A percentile compares a stretch with the other conserved stretches of the same genome.
Conservation (phyloP, 2,113 vertebrate genomes). For the Burhinus oedicnemus region DNA sequence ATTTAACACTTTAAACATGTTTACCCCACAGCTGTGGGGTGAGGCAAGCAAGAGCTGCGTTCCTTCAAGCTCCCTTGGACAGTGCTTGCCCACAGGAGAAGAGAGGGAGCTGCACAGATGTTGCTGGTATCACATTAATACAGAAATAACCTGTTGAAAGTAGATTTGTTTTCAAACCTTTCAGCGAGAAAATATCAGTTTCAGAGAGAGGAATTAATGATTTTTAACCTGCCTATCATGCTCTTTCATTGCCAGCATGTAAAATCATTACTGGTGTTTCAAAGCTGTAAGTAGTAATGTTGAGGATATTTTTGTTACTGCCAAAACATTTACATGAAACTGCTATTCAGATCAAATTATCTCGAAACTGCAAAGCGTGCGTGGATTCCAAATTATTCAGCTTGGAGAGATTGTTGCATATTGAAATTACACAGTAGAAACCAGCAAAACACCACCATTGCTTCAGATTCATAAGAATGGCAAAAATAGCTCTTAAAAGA, state of each 20-base stretch:
- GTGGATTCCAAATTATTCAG: slow-evolving; percentile 27
- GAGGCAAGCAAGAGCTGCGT: slow-evolving; percentile 2
- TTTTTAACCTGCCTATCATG: slow-evolving; percentile 35
- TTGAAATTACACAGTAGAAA: slow-evolving; percentile 34
- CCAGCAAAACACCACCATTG: not conserved
- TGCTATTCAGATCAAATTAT: slow-evolving; percentile 59
- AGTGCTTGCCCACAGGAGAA: not conserved
- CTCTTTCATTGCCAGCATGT: slow-evolving; percentile 16
- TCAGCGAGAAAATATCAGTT: not conserved
- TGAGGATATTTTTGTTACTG: slow-evolving; percentile 57
- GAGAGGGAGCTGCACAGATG: slow-evolving; percentile 21
- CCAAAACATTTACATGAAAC: slow-evolving; percentile 62
- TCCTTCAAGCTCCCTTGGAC: not conserved
- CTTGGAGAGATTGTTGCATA: not conserved
- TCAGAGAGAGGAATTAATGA: not conserved
- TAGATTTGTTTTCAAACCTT: not conserved
- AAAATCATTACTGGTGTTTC: slow-evolving; percentile 9
- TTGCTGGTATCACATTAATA: slow-evolving; percentile 14
- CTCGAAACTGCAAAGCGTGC: slow-evolving; percentile 20
- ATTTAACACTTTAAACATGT: slow-evolving; percentile 55
- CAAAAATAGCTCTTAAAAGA: not conserved
- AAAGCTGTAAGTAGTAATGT: slow-evolving; percentile 13
- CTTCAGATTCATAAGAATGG: not conserved
- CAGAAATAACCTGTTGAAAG: slow-evolving; percentile 31
- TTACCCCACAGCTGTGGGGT: slow-evolving; percentile 46